Conservation (phyloP, 2,797 vertebrate genomes). For the Anniella stebbinsi region DNA sequence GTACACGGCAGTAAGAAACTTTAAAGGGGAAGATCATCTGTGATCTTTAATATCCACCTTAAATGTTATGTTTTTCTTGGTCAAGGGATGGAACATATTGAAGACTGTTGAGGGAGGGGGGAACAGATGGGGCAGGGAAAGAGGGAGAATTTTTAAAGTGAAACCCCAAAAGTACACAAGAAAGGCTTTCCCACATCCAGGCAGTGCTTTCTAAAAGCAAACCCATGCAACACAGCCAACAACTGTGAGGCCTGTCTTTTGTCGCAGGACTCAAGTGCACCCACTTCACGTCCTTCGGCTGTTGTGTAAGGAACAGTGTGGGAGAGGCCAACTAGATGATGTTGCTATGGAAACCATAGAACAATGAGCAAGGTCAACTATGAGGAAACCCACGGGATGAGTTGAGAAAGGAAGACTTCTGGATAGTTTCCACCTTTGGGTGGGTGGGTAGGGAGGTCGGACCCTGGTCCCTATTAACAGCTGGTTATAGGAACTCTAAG, state of each 20-base stretch:
- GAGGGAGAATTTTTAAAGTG: neutral
- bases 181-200: neutral
- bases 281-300: neutral
- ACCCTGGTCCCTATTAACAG: neutral
- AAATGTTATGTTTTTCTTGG: neutral
- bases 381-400: neutral
- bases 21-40: neutral
- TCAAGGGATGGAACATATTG: neutral
- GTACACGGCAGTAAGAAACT: neutral
- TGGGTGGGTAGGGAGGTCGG: too few species aligned
- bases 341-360: slow-evolving; percentile 31
- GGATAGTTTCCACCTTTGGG: neutral
- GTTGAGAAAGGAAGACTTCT: neutral
- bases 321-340: neutral
- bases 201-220: neutral
- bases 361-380: neutral
- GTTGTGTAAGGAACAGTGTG: neutral
- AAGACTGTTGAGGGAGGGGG: neutral
- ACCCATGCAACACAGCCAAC: neutral
- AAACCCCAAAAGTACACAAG: neutral
- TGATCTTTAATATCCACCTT: neutral
- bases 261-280: neutral
- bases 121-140: neutral
- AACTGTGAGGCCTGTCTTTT: neutral
- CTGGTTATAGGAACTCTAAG: too few species aligned